A percentile compares a stretch with the other conserved stretches of the same genome.
These are phyloP conservation scores for Drosophila testacea DNA, from an alignment of 2,888 invertebrate genomes.

Conservation along the genomic window DNA sequence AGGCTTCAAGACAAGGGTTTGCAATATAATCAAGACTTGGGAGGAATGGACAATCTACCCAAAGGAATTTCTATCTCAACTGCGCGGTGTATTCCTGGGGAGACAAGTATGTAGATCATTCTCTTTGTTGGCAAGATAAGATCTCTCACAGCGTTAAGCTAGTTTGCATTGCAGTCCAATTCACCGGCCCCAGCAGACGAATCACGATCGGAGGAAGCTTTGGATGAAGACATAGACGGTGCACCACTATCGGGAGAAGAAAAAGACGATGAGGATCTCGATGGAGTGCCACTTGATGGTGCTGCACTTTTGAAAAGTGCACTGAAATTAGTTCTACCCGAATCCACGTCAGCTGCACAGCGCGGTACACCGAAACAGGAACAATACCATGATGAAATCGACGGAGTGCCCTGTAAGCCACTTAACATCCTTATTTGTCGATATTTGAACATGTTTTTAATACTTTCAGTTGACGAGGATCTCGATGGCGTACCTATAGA, in stretches of 20 bases:
- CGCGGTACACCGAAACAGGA: constrained; percentile 75
- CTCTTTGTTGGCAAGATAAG: not conserved
- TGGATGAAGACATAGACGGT: constrained; percentile 85
- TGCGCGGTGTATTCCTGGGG: constrained; percentile 97
- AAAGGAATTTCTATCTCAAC: constrained; percentile 93
- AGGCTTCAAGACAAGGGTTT: constrained; percentile 95
- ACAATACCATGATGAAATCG: constrained; percentile 88
- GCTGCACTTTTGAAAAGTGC: constrained; percentile 92
- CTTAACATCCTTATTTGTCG: not conserved
- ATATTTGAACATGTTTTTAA: not conserved
- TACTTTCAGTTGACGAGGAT: constrained; percentile 89
- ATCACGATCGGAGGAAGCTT: constrained; percentile 70
- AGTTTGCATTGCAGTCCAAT: constrained; percentile 32
- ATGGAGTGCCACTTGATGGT: constrained; percentile 92
- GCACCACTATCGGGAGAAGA: constrained; percentile 86
- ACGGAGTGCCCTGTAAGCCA: constrained; percentile 88
- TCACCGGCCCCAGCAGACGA: constrained; percentile 70
- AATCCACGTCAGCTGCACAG: constrained; percentile 58
- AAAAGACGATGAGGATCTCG: constrained; percentile 88
- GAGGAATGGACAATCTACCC: constrained; percentile 99
- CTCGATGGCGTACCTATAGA: constrained; percentile 91
- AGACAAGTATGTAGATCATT: constrained; percentile 83
- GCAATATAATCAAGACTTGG: constrained; percentile 97
- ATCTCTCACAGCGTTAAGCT: not conserved
- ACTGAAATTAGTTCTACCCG: constrained; percentile 85